Conservation (phyloP, 2,888 invertebrate genomes). For the Hyposoter dolosus region DNA sequence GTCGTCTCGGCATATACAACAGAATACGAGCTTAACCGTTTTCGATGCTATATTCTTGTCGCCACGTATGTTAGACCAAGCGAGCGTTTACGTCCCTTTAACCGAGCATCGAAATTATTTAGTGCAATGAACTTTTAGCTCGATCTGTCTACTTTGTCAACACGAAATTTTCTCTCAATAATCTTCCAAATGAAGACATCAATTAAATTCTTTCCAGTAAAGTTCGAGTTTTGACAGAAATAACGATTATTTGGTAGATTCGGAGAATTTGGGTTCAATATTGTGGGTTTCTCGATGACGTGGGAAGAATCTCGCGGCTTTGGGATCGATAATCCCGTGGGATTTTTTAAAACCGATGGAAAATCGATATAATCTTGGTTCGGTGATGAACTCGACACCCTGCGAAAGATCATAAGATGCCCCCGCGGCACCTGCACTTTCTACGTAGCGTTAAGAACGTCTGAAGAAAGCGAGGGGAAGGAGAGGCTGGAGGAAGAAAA, state of each 20-base stretch:
- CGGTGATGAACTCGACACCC: slow-evolving; percentile 64
- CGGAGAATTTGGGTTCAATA: not conserved
- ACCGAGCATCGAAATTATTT: slow-evolving; percentile 28
- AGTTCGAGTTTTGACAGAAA: not conserved
- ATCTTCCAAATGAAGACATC: not conserved
- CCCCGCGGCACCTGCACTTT: slow-evolving; percentile 58
- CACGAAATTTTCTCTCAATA: not conserved
- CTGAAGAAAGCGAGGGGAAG: not conserved
- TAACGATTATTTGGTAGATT: not conserved
- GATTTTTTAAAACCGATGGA: slow-evolving; percentile 54
- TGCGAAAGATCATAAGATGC: slow-evolving; percentile 62
- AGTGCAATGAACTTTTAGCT: slow-evolving; percentile 35
- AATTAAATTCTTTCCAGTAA: not conserved
- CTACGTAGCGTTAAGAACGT: not conserved
- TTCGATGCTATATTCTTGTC: slow-evolving; percentile 13
- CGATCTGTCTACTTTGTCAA: not conserved
- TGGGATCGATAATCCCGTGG: slow-evolving; percentile 56
- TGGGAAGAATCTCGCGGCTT: slow-evolving; percentile 45
- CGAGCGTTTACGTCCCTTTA: slow-evolving; percentile 31
- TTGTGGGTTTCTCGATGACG: slow-evolving; percentile 14
- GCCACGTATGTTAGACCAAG: slow-evolving; percentile 36
- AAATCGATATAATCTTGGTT: slow-evolving; percentile 62
- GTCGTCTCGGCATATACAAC: slow-evolving; percentile 16
- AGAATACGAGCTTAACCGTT: slow-evolving; percentile 7
- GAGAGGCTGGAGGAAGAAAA: slow-evolving; percentile 1